phyloP scores from a whole-genome alignment of 1,140 invertebrate genomes.

The Pantala flavescens region DNA sequence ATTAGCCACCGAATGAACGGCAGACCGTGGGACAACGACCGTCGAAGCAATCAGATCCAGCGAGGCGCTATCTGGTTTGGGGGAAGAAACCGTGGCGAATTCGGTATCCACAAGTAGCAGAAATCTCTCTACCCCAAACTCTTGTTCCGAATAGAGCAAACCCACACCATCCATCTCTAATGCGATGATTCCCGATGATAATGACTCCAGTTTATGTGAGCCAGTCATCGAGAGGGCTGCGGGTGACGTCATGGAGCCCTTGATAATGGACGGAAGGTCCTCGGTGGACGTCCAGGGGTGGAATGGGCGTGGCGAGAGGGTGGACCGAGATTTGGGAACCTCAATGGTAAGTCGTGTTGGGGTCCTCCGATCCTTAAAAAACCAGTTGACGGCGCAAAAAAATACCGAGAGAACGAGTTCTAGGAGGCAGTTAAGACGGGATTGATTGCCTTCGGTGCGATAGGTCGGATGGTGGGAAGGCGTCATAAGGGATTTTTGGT shows the following conservation, averaged over 20 bases:
- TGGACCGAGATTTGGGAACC: background rate
- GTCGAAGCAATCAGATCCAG: no score
- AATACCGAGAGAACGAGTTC: background rate
- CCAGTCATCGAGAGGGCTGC: background rate
- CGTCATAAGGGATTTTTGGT: no score
- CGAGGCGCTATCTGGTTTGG: no score
- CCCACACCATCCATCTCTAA: background rate
- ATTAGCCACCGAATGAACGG: no score
- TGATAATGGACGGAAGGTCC: no score
- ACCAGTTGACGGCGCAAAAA: background rate
- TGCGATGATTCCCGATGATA: background rate
- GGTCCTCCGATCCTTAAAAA: background rate
- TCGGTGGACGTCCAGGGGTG: background rate
- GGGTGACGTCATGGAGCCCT: background rate
- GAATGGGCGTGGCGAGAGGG: background rate
- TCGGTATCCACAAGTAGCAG: no score
- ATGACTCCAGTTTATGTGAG: background rate
- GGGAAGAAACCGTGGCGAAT: no score
- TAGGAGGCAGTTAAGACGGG: background rate
- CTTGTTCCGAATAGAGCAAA: no score
- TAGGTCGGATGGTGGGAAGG: no score
- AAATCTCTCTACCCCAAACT: no score
- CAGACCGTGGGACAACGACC: no score
- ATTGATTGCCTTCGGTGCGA: background rate
- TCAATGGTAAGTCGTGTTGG: background rate